Evolutionary conservation across 2,113 vertebrate genomes (phyloP).

Genomic region (Raja brachyura): DNA sequence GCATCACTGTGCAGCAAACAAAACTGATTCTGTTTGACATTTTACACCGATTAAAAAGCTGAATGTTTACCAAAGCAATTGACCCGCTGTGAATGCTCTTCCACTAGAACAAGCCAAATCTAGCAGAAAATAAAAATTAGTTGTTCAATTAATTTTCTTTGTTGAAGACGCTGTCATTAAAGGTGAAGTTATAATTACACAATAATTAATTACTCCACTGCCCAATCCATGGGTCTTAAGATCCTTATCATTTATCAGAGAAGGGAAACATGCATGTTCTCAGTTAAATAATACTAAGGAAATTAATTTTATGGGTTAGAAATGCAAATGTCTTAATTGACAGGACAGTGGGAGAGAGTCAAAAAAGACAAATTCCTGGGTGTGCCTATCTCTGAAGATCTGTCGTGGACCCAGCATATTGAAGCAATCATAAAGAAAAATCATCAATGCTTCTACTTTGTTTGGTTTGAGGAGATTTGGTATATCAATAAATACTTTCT

Average conservation of each 20-base stretch:
- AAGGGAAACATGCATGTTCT: background rate
- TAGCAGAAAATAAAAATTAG: constrained; percentile 7
- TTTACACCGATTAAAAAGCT: background rate
- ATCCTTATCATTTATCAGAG: background rate
- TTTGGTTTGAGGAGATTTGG: no score
- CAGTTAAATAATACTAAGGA: no score
- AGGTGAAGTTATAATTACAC: background rate
- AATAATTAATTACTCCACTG: background rate
- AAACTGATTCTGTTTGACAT: constrained; percentile 22
- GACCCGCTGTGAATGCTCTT: background rate
- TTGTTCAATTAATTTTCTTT: constrained; percentile 13
- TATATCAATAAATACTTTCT: no score
- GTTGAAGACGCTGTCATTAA: background rate
- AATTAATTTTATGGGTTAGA: no score
- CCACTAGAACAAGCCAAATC: background rate
- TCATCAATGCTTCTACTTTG: no score
- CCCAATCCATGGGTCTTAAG: background rate
- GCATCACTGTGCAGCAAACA: background rate
- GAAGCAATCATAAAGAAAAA: no score
- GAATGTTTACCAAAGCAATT: background rate
- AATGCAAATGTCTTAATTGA: no score
- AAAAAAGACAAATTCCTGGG: no score
- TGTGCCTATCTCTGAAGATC: no score
- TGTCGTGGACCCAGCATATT: no score
- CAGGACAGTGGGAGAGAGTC: no score